Evolutionary conservation across 2,888 invertebrate species (phyloP).

Genomic region (Helleia helle): DNA sequence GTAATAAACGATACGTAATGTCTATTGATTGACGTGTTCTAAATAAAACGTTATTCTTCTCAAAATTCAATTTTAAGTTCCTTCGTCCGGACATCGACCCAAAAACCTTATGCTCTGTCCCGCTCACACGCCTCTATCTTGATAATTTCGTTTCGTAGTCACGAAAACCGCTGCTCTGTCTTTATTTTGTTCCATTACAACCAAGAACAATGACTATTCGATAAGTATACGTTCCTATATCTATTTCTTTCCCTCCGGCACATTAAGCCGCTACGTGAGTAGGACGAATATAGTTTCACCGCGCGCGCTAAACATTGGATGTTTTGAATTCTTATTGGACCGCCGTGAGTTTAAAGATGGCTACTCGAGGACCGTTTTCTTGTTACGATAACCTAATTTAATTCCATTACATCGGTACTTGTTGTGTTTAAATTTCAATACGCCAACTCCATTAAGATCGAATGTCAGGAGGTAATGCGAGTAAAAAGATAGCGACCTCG

Average conservation of each 20-base stretch:
- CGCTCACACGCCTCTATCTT: slow-evolving; percentile 35
- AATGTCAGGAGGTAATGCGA: slow-evolving; percentile 64
- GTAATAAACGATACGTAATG: slow-evolving; percentile 7
- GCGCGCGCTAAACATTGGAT: slow-evolving; percentile 37
- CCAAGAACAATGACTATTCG: slow-evolving; percentile 70
- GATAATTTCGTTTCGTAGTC: slow-evolving; percentile 58
- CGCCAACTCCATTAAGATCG: slow-evolving; percentile 62
- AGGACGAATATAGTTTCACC: slow-evolving; percentile 41
- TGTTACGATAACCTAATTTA: slow-evolving; percentile 70
- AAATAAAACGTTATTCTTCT: slow-evolving; percentile 52
- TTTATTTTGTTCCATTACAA: slow-evolving; percentile 71
- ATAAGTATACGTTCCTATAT: slow-evolving; percentile 50
- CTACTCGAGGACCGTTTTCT: slow-evolving; percentile 63
- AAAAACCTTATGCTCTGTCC: slow-evolving; percentile 57
- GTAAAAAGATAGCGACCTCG: slow-evolving; percentile 65
- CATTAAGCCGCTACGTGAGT: slow-evolving; percentile 27
- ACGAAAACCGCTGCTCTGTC: slow-evolving; percentile 72
- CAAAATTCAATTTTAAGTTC: slow-evolving; percentile 65
- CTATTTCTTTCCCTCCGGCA: slow-evolving; percentile 44
- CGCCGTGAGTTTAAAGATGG: slow-evolving; percentile 65
- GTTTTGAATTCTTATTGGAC: slow-evolving; percentile 66
- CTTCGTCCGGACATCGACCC: slow-evolving; percentile 69
- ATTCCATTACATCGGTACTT: slow-evolving; percentile 56
- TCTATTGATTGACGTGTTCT: slow-evolving; percentile 21
- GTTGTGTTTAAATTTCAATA: slow-evolving; percentile 66